phyloP scores from a whole-genome alignment of 2,888 invertebrate species.

The Allolobophora icterica region DNA sequence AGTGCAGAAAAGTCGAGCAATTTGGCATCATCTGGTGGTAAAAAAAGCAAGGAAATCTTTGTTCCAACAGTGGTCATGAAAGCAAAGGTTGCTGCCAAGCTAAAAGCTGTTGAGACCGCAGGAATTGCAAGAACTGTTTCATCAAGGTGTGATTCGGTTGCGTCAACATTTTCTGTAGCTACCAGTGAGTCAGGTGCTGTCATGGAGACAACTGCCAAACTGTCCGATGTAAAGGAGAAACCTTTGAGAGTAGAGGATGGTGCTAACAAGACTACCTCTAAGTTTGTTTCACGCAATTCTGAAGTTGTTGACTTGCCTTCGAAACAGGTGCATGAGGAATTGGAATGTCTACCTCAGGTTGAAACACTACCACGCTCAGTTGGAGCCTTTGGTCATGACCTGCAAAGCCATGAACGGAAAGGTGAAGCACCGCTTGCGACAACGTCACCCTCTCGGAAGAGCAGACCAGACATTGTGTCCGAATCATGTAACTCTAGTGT shows the following conservation, averaged over 20 bases:
- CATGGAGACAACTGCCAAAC: background rate
- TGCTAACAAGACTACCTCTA: background rate
- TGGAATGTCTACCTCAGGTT: constrained; percentile 21
- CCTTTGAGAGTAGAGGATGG: background rate
- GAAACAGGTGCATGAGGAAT: background rate
- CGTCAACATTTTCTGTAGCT: background rate
- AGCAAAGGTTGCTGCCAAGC: background rate
- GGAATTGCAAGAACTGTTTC: background rate
- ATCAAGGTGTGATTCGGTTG: background rate
- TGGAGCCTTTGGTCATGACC: background rate
- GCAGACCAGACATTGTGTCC: background rate
- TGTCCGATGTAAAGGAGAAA: background rate
- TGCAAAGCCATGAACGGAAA: background rate
- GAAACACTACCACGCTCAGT: background rate
- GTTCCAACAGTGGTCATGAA: background rate
- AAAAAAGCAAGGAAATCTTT: constrained; percentile 1
- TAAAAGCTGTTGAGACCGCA: background rate
- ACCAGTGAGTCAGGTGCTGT: background rate
- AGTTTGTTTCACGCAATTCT: background rate
- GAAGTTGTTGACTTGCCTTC: background rate
- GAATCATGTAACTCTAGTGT: background rate
- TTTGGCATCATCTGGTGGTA: background rate
- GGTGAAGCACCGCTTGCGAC: background rate
- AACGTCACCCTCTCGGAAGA: background rate
- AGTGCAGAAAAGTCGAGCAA: background rate